phyloP scores from a whole-genome alignment of 2,113 vertebrate genomes.

The Ardeotis arabs region DNA sequence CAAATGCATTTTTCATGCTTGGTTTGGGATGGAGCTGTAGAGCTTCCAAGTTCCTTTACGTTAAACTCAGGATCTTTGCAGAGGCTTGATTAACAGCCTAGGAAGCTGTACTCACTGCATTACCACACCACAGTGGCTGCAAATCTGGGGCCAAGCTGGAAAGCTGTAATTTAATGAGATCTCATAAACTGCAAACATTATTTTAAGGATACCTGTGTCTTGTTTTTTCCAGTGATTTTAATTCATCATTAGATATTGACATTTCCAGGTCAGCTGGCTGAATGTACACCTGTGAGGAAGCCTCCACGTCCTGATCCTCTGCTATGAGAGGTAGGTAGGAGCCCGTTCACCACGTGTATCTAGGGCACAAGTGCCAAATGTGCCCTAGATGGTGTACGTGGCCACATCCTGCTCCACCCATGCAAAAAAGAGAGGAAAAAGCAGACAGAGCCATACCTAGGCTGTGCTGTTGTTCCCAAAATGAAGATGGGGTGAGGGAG shows the following conservation, averaged over 20 bases:
- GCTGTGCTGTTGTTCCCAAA: not conserved
- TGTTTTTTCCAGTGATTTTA: not conserved
- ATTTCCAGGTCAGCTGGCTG: not conserved
- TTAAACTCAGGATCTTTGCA: not conserved
- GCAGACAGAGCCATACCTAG: not conserved
- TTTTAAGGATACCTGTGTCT: not conserved
- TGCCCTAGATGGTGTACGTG: not conserved
- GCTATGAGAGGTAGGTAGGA: not conserved
- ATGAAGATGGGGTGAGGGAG: not conserved
- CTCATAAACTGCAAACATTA: not conserved
- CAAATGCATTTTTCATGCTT: not conserved
- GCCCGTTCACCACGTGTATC: rapidly evolving
- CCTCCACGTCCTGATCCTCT: not conserved
- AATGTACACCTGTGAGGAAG: not conserved
- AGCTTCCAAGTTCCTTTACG: not conserved
- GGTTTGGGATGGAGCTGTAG: not conserved
- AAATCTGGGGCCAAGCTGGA: not conserved
- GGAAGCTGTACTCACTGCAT: not conserved
- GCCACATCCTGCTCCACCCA: not conserved
- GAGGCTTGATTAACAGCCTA: conserved; percentile 9
- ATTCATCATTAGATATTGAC: not conserved
- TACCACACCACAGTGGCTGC: not conserved
- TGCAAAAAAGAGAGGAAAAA: not conserved
- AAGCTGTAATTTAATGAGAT: not conserved
- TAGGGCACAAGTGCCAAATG: not conserved